Base-by-base conservation (phyloP, 2,888 invertebrate species). In the Ernsta delagoae region DNA sequence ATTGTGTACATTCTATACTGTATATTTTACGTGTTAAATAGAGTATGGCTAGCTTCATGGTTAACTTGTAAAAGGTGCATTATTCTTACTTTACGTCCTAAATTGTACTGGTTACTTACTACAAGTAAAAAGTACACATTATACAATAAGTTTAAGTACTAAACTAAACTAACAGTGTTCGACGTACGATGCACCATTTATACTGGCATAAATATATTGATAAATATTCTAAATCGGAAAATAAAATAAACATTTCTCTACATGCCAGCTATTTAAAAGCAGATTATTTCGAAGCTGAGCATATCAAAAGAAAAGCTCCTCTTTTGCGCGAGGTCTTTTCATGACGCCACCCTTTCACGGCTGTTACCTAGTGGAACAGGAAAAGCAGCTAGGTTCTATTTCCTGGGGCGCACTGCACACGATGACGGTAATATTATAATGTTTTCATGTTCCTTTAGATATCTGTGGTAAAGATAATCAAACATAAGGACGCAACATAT, bases 281-380 rank as follows among this genome's bases (percentile, higher is more conserved):
- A 50, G 50, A 50, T 50, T 16, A 11, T 24, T 24, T 53, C 24
- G 24, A 24, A 5, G 53, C 4, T 16, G 16, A 53, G 24, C 9
- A 31, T 24, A 24, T 50, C 16, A 31, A 53, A 53, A 53, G 24
- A 53, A 53, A 31, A 4, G 24, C 4, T 9, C 16, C 50, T 24
- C 24, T 53, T 24, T 53, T 53, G 50, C 53, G 53, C 16, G 16
- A 7, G 50, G 5, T 53, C 53, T 9, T 16, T 53, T 53, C 53
- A 53, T 24, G 24, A 24, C 53, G 24, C 53, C 53, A 53, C 9
- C 53, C 53, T 53, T 53, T 24, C 24, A 53, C 24, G 50, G 16
- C 24, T 53, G 50, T 53, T n/a, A n/a, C n/a, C n/a, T 24, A 53
- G 50, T 53, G 50, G 16, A 53, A 53, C 50, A 9, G 41, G 41